Base-by-base conservation (phyloP, 2,888 invertebrate genomes). In the Clostera curtula region DNA sequence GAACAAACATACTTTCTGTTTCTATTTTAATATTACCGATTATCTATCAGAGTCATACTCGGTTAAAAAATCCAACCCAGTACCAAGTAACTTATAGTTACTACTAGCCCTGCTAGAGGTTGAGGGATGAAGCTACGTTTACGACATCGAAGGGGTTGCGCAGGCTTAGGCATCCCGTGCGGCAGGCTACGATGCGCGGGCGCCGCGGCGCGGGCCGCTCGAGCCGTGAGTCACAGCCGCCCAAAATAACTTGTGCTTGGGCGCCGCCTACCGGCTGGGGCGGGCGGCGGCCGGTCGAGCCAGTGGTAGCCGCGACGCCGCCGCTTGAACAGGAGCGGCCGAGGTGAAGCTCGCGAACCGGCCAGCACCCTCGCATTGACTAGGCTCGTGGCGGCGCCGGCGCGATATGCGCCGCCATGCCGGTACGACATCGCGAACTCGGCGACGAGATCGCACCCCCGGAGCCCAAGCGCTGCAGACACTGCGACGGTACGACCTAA, bases 401-500 rank as follows among this genome's bases (percentile, higher is more conserved):
- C 82, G 82, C 82, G 82, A 76, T 75, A 80, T 80, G 80, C 79
- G 82, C 80, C 74, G 84, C 83, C 83, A 85, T 84, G 85, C 85
- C 85, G 77, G 85, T 85, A 73, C 80, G 84, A 75, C 82, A 84
- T 64, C 84, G 84, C 79, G 80, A 80, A 70, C 77, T 77, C 76
- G 79, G 83, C 75, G 84, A 84, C 70, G 82, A 82, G 68, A 70
- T 79, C 77, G 82, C 82, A 65, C 72, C 79, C 62, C 92, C 93
- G 86, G 90, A 92, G 89, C 91, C 93, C 85, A 93, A 93, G 87
- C 92, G 93, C 90, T 93, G 93, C 91, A 92, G 91, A 88, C 92
- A 92, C 86, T 93, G 93, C 91, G 93, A 93, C 92, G 93, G 93
- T 93, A 90, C 65, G 68, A 55, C 9, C 23, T n/a, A n/a, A n/a